Evolutionary conservation across 2,888 invertebrate genomes (phyloP), one percentile per base, ranked within the genome.

Genomic region (Cacoxenus indagator): DNA sequence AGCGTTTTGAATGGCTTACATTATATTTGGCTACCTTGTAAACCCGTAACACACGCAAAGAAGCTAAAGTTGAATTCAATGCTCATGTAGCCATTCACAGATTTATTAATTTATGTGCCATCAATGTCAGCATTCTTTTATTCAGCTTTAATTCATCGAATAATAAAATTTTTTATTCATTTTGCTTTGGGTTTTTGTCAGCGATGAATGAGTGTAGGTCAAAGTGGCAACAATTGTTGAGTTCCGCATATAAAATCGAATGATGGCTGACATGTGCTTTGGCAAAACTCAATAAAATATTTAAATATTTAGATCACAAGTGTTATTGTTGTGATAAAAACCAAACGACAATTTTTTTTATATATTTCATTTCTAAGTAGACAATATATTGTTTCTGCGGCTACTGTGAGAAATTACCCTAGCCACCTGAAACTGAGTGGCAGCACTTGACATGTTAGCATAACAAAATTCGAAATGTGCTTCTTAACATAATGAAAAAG

Each of bases 81-180:
- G 19, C 59, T 67, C 31, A 67, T 22, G 61, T 72, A 70, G 72
- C 70, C 70, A 75, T 77, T 66, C 67, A 69, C 67, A 69, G 65
- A 65, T 59, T 67, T 66, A 68, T 74, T 62, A 70, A 65, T 48
- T 54, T 74, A 72, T 78, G 76, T 73, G 72, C 73, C 69, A 75
- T 73, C 75, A 69, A 76, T 76, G 81, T 74, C 81, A 75, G 74
- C 74, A 82, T 76, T 81, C 73, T 71, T 27, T 68, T 68, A 64
- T 65, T 29, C 66, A 57, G 70, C 74, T 69, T 1, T 4, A 37
- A 1, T 11, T 37, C 14, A 37, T 37, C 37, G 14, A 37, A 37
- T 14, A 37, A 37, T 37, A 37, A 37, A 37, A 37, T 4, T 11
- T 37, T 2, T 37, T 37, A 4, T 57, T 26, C 8, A 57, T 29